Base-by-base conservation (phyloP, 2,113 vertebrate species). In the Salvelinus fontinalis region DNA sequence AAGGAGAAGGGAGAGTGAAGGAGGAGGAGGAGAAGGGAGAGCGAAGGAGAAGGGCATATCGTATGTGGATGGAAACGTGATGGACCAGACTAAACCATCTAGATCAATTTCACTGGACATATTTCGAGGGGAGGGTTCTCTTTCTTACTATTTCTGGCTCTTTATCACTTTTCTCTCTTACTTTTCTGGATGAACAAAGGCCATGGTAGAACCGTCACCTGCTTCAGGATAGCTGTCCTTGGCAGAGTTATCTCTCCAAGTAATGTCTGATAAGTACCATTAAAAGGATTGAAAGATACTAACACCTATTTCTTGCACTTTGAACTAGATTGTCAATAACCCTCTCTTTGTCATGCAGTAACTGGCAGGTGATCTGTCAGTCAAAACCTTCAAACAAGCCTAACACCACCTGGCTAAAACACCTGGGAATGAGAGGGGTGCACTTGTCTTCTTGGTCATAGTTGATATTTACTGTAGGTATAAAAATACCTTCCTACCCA, bases 341-440 rank as follows among this genome's bases (percentile, higher is more conserved):
- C 70, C 48, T 7, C 16, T n/a, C 26, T 66, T 73, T 70, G n/a
- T 70, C 20, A 70, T 70, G 34, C 24, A 68, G 57, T 20, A 12
- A 24, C 57, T 62, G 57, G 18, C 71, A 73, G 54, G 71, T 73
- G 71, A 54, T 72, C 20, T 18, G 69, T 51, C 24, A 18, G 26
- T 70, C 68, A 59, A 72, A 66, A 49, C 71, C n/a, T 72, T 27
- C 64, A 73, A 78, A 80, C 62, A 16, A 70, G 13, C 60, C 31
- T 72, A 74, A 69, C 75, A 79, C 71, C 59, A 77, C 68, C 81
- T 76, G 54, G 57, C 59, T 75, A 74, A 69, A 69, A 75, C 49
- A 79, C 74, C 77, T 81, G 79, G 60, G 59, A 67, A 62, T 70
- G 64, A 67, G 44, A 72, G 62, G 22, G n/a, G 44, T n/a, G 22